Base-by-base conservation (phyloP, 1,140 invertebrate genomes). In the Melitaea cinxia region DNA sequence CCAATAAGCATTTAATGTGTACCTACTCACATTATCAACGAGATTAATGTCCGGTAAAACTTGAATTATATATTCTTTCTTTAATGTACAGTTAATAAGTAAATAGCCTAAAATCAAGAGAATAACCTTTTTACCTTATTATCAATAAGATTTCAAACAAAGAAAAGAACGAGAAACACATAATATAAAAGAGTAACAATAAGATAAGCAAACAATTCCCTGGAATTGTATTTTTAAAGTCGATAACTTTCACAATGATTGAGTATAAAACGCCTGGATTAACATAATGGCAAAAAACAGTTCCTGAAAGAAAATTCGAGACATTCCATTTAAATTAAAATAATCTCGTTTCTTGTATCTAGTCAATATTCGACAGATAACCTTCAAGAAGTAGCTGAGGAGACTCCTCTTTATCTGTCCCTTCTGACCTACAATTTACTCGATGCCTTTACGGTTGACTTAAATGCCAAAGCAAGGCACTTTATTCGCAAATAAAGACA, bases 391-490 rank as follows among this genome's bases (percentile, higher is more conserved):
- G 82, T 81, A 76, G 72, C 74, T 73, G 64, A 66, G 71, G 77
- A 83, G 80, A 78, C 79, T 76, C 65, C 74, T 81, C 73, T 87
- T 88, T 88, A 89, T 89, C 83, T 89, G 80, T 89, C 87, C 87
- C 87, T 84, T 84, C 80, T 88, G 87, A 89, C 87, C 85, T 84
- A 89, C 85, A 88, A 88, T 89, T 89, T 87, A 88, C 88, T 88
- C 83, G 76, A 81, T 83, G 80, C 78, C 78, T 88, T 89, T 85
- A 85, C 87, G 85, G 80, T 85, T 82, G 84, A 89, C 80, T 88
- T 84, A 87, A 89, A 88, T 82, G 85, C 82, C 81, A 87, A 88
- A 89, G 84, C 81, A 88, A 79, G 77, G 69, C 78, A 81, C 73
- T 83, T 70, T 75, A 77, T 72, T 83, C 69, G 69, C 80, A 83